Base-by-base conservation (phyloP, 2,113 vertebrate species). In the Ictalurus furcatus region DNA sequence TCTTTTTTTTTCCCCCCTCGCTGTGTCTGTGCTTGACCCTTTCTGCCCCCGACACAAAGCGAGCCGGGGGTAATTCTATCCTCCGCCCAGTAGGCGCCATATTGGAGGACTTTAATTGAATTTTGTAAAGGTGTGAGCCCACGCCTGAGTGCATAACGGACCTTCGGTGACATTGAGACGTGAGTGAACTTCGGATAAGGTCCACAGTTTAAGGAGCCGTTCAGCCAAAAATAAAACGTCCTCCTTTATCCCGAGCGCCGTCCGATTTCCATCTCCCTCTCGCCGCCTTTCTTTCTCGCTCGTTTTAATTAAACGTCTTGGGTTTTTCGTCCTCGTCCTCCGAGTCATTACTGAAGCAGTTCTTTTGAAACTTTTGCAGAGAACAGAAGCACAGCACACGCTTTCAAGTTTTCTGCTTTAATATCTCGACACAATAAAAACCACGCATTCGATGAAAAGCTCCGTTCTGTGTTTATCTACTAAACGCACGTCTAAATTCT, bases 221-320 rank as follows among this genome's bases (percentile, higher is more conserved):
- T 84, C 81, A 44, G 78, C 6, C 48, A 17, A 91, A 90, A 91
- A 86, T 79, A 86, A 80, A 86, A 87, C 21, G 79, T 73, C 58
- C 58, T 83, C 56, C 56, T 82, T 82, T 23, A 82, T 61, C 56
- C 21, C 19, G 4, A 34, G n/a, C 6, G 79, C 4, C 1, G 79
- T 89, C 56, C 76, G 58, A 88, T 92, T 89, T 91, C 74, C 76
- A 87, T 90, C 87, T 90, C 84, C 40, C 85, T 37, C 74, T 25
- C 85, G n/a, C 78, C 48, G 2, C 21, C 79, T 74, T 84, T 84
- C 73, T 87, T 74, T 90, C 78, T 85, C 14, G 82, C 78, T 25
- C 40, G 73, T 85, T 91, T 91, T 93, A 92, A 94, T 93, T 93
- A 88, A 92, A 90, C 83, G 87, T 91, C 88, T 88, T 16, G 73